phyloP scores from a whole-genome alignment of 2,888 invertebrate species.

The Cephus nigrinus region DNA sequence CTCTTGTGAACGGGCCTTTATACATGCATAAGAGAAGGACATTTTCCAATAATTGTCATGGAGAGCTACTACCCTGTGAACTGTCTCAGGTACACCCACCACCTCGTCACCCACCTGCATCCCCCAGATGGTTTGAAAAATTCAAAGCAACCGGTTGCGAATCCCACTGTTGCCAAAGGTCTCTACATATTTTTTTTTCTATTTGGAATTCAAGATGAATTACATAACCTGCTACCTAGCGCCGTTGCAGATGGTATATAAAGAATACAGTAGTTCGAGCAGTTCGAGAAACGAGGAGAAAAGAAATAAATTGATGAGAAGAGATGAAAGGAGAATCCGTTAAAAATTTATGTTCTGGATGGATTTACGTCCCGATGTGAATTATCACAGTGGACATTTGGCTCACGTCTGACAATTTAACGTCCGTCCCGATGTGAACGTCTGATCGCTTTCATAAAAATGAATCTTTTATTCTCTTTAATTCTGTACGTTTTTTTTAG shows the following conservation, averaged over 20 bases:
- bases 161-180: neutral
- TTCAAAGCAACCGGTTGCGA: neutral
- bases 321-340: neutral
- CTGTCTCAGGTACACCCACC: neutral
- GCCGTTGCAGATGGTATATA: neutral
- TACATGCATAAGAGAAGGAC: neutral
- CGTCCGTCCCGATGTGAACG: neutral
- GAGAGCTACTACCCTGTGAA: neutral
- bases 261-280: neutral
- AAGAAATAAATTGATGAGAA: neutral
- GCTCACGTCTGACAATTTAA: neutral
- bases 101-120: neutral
- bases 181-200: neutral
- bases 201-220: neutral
- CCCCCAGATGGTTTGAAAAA: neutral
- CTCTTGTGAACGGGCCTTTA: neutral
- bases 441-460: neutral
- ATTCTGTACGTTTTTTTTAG: neutral
- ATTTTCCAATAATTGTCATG: neutral
- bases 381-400: neutral
- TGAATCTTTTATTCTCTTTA: neutral
- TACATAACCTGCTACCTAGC: neutral
- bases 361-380: neutral
- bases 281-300: neutral
- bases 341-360: neutral